These are phyloP conservation scores for Chrysomallon squamiferum DNA, from an alignment of 1,140 invertebrate species.

Conservation along the genomic window DNA sequence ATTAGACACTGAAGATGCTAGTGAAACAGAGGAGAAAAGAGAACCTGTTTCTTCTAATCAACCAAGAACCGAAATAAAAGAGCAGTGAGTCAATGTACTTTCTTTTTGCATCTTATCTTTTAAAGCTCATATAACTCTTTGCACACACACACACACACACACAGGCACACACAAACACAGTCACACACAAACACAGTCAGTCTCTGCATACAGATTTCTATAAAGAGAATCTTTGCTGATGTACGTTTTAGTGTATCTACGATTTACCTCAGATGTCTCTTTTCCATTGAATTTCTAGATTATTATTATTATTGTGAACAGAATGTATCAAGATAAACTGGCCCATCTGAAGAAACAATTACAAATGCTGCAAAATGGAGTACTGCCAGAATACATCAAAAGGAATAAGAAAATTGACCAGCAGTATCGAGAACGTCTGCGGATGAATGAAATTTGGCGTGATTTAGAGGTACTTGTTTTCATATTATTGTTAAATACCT, in stretches of 20 bases:
- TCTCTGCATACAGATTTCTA: not conserved
- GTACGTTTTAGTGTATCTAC: not conserved
- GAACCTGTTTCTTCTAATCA: slow-evolving; percentile 68
- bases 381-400: slow-evolving; percentile 85
- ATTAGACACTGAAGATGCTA: slow-evolving; percentile 79
- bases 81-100: slow-evolving; percentile 78
- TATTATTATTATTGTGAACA: slow-evolving; percentile 63
- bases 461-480: slow-evolving; percentile 69
- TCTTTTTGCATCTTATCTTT: not conserved
- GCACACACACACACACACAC: not conserved
- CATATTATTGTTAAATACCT: slow-evolving; percentile 4
- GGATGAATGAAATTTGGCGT: slow-evolving; percentile 82
- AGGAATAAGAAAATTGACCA: slow-evolving; percentile 83
- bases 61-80: slow-evolving; percentile 79
- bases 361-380: slow-evolving; percentile 84
- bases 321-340: slow-evolving; percentile 94
- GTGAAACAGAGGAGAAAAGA: slow-evolving; percentile 81
- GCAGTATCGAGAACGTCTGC: slow-evolving; percentile 78
- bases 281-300: too few relatives aligned
- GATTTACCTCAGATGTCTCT: not conserved
- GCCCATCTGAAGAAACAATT: slow-evolving; percentile 85
- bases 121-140: not conserved
- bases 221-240: not conserved
- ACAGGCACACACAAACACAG: not conserved
- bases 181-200: not conserved